Conservation (phyloP, 2,888 invertebrate genomes). For the Junonia oenone region DNA sequence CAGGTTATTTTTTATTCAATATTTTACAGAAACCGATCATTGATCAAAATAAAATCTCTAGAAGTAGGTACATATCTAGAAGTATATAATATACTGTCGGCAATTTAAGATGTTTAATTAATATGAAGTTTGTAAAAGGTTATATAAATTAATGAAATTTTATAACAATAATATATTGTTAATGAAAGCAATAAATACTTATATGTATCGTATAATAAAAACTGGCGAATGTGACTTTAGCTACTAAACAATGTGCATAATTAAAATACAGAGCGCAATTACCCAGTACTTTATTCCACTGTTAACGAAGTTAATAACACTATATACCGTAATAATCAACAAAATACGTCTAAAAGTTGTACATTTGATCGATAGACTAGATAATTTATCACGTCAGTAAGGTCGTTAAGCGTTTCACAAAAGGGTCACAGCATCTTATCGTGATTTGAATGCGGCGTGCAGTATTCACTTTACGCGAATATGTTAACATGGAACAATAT, state of each 20-base stretch:
- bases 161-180: background rate
- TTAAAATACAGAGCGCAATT: slow-evolving; percentile 10
- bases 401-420: slow-evolving; percentile 46
- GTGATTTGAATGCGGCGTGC: slow-evolving; percentile 46
- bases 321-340: background rate
- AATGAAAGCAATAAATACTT: background rate
- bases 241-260: background rate
- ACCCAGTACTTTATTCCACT: background rate
- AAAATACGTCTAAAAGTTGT: background rate
- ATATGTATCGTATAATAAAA: background rate
- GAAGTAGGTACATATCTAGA: too few species aligned
- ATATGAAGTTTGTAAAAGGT: background rate
- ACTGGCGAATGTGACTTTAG: background rate
- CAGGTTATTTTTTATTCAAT: too few species aligned
- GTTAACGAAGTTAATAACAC: background rate
- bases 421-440: slow-evolving; percentile 46
- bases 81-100: too few species aligned
- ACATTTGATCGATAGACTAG: slow-evolving; percentile 3
- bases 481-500: slow-evolving; percentile 33
- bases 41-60: too few species aligned
- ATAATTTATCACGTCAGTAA: slow-evolving; percentile 48
- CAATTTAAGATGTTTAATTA: too few species aligned
- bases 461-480: slow-evolving; percentile 33
- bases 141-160: background rate
- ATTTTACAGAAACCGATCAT: too few species aligned